Percentiles rank a stretch among this genome's conserved stretches.
Conservation (phyloP, 2,888 invertebrate species). For the Pycnomerus fuliginosus region DNA sequence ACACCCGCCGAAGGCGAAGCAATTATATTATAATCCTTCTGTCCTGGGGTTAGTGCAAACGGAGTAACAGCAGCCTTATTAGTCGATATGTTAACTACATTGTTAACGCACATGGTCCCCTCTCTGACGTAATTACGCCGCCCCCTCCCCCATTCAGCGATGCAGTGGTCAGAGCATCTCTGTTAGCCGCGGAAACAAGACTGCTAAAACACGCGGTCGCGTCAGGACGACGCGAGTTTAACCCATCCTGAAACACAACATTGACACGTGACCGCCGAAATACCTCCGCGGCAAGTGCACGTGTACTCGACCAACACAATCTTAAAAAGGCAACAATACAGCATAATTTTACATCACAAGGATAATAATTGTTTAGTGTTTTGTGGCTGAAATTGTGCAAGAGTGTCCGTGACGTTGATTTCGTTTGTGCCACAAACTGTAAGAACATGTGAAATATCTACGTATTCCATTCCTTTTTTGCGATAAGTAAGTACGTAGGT, state of each 20-base stretch:
- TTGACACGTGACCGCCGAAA: constrained; percentile 36
- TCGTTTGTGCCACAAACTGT: constrained; percentile 1
- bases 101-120: constrained; percentile 49
- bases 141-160: constrained; percentile 55
- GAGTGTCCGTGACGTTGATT: constrained; percentile 8
- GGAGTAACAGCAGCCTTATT: constrained; percentile 37
- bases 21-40: constrained; percentile 30
- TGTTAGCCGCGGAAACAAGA: constrained; percentile 51
- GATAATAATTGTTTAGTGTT: too few relatives aligned
- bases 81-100: constrained; percentile 50
- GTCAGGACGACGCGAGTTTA: constrained; percentile 35
- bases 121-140: constrained; percentile 46
- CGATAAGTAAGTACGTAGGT: constrained; percentile 9
- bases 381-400: background rate
- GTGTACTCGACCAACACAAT: constrained; percentile 16
- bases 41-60: constrained; percentile 11
- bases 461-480: constrained; percentile 6
- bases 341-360: too few relatives aligned
- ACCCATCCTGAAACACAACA: constrained; percentile 33
- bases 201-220: constrained; percentile 34
- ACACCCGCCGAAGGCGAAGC: too few relatives aligned
- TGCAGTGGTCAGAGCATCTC: constrained; percentile 52
- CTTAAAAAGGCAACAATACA: too few relatives aligned
- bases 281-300: constrained; percentile 13
- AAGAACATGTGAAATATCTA: background rate